These are phyloP conservation scores for Euclidia mi DNA, from an alignment of 2,888 invertebrate species.

Conservation along the genomic window DNA sequence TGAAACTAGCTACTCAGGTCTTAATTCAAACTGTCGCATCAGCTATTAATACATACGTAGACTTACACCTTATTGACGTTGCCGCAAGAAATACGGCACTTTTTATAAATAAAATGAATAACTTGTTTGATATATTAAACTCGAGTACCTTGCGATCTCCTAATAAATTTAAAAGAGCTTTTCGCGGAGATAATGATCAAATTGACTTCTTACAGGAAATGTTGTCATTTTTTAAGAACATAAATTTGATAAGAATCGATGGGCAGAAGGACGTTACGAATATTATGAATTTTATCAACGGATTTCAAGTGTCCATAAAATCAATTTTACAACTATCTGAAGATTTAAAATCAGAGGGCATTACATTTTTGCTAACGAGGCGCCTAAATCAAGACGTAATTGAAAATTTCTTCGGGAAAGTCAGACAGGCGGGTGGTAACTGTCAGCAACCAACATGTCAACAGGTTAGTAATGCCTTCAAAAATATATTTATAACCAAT, in stretches of 20 bases:
- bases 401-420: too few species aligned
- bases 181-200: background rate
- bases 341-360: conserved; percentile 1
- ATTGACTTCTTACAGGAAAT: conserved; percentile 1
- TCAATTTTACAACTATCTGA: conserved; percentile 1
- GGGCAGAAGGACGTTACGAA: too few species aligned
- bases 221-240: conserved; percentile 3
- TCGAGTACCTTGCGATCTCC: conserved; percentile 2
- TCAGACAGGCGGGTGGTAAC: too few species aligned
- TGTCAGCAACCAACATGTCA: too few species aligned
- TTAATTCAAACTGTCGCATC: too few species aligned
- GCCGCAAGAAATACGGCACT: background rate
- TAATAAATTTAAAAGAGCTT: too few species aligned
- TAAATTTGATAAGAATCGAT: background rate
- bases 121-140: conserved; percentile 3
- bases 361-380: background rate
- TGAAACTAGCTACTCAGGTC: conserved; percentile 1
- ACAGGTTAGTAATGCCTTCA: too few species aligned
- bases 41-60: too few species aligned
- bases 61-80: background rate
- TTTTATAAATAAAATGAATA: too few species aligned
- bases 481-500: conserved; percentile 1
- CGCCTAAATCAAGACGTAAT: background rate
- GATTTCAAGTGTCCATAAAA: conserved; percentile 1
- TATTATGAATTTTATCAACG: too few species aligned